Evolutionary conservation across 1,140 invertebrate species (phyloP).

Genomic region (Drosophila simulans): DNA sequence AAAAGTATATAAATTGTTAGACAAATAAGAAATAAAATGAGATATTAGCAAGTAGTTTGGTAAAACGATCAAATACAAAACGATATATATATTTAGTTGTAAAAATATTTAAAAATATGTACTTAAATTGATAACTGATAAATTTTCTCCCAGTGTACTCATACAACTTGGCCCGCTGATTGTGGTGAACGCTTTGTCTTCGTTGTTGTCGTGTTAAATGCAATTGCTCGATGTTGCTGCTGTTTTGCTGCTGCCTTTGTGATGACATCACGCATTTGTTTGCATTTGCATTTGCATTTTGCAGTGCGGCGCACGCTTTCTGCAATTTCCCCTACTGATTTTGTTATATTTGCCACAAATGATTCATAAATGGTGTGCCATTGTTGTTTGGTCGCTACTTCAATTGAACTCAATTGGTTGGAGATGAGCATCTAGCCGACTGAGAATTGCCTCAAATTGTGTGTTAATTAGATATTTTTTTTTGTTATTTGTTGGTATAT

Average conservation of each 20-base stretch:
- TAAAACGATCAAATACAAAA: too few relatives aligned
- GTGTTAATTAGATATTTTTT: conserved; percentile 69
- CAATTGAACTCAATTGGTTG: conserved; percentile 73
- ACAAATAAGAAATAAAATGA: too few relatives aligned
- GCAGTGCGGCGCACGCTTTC: conserved; percentile 3
- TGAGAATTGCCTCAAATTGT: conserved; percentile 41
- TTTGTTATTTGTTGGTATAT: conserved; percentile 1
- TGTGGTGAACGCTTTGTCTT: conserved; percentile 31
- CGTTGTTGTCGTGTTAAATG: conserved; percentile 48
- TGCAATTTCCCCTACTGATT: conserved; percentile 13
- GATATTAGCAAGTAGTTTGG: too few relatives aligned
- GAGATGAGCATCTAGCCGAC: conserved; percentile 22
- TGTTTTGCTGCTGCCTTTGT: conserved; percentile 8
- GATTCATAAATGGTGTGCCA: conserved; percentile 48
- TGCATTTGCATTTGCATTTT: conserved; percentile 18
- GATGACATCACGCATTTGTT: conserved; percentile 59
- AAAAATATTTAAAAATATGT: too few relatives aligned
- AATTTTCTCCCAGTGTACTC: background rate
- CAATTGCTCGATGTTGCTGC: conserved; percentile 44
- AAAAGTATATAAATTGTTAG: too few relatives aligned
- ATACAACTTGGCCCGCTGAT: conserved; percentile 29
- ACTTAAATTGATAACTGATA: too few relatives aligned
- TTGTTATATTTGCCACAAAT: conserved; percentile 14
- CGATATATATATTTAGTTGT: too few relatives aligned
- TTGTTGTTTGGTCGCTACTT: conserved; percentile 45